These are phyloP conservation scores for Cisticola juncidis DNA, from an alignment of 2,113 vertebrate species.

Conservation along the genomic window DNA sequence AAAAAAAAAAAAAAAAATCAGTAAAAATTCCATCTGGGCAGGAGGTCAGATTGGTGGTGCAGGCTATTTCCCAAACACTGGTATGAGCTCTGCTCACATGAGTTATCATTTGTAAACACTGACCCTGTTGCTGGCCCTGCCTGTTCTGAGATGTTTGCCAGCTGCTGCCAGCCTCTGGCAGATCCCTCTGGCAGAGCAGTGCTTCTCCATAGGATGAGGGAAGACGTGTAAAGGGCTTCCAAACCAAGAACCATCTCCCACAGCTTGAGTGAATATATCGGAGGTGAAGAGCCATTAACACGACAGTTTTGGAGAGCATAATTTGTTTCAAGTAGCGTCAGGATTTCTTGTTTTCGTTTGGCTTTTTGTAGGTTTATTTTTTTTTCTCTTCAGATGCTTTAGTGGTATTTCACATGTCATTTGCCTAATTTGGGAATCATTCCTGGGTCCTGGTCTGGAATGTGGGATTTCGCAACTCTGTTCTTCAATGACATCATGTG, in stretches of 20 bases:
- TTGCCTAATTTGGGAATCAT: conserved; percentile 63
- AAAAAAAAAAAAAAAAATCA: neutral
- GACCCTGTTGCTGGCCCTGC: neutral
- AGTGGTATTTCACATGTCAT: conserved; percentile 17
- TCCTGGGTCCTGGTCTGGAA: conserved; percentile 35
- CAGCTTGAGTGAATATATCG: neutral
- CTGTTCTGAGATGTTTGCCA: conserved; percentile 18
- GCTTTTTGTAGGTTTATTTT: neutral
- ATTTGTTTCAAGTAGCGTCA: neutral
- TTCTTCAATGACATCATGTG: conserved; percentile 45
- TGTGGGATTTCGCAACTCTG: conserved; percentile 47
- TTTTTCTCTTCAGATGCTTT: neutral
- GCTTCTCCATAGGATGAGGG: neutral
- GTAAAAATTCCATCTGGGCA: neutral
- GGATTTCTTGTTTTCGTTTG: neutral
- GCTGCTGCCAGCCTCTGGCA: neutral
- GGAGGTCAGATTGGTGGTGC: neutral
- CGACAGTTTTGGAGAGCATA: neutral
- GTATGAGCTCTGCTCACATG: neutral
- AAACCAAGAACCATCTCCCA: neutral
- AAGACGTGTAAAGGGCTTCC: neutral
- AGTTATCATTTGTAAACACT: conserved; percentile 30
- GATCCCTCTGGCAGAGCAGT: neutral
- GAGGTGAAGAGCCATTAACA: neutral
- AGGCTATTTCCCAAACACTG: conserved; percentile 1